A percentile compares a stretch with the other conserved stretches of the same genome.
Evolutionary conservation across 2,113 vertebrate species (phyloP).

Genomic region (Mesoclemmys tuberculata): DNA sequence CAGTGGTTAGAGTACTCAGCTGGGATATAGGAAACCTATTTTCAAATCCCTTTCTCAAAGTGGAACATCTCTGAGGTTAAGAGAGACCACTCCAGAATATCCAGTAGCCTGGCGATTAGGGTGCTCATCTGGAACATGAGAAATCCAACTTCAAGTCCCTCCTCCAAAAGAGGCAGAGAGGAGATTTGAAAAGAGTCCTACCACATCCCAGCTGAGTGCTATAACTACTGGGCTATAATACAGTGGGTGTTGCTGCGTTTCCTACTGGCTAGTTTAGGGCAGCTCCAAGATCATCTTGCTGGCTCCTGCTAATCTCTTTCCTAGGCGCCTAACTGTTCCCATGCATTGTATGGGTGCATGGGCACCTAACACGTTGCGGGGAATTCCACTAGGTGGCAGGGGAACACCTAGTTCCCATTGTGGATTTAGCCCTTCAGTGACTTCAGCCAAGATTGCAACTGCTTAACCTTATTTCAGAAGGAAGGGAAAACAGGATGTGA

Average conservation of each 20-base stretch:
- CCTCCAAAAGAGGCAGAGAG: too few relatives aligned
- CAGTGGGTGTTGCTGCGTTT: background rate
- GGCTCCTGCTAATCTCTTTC: background rate
- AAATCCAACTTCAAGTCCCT: too few relatives aligned
- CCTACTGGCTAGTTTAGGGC: background rate
- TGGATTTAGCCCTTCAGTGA: background rate
- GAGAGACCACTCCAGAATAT: background rate
- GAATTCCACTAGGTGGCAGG: background rate
- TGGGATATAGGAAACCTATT: background rate
- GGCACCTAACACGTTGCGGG: too few relatives aligned
- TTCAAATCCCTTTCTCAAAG: background rate
- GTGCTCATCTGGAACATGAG: background rate
- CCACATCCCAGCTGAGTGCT: too few relatives aligned
- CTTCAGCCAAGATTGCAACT: background rate
- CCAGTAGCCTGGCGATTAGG: background rate
- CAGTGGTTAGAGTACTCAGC: background rate
- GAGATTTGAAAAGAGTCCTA: too few relatives aligned
- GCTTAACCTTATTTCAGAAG: background rate
- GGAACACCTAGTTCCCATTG: background rate
- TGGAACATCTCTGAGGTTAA: background rate
- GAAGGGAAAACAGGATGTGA: background rate
- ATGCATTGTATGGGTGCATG: background rate
- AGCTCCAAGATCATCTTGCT: background rate
- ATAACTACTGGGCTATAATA: too few relatives aligned
- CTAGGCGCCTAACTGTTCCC: background rate